These are phyloP conservation scores for Idaea biselata DNA, from an alignment of 2,888 invertebrate genomes.

Conservation along the genomic window DNA sequence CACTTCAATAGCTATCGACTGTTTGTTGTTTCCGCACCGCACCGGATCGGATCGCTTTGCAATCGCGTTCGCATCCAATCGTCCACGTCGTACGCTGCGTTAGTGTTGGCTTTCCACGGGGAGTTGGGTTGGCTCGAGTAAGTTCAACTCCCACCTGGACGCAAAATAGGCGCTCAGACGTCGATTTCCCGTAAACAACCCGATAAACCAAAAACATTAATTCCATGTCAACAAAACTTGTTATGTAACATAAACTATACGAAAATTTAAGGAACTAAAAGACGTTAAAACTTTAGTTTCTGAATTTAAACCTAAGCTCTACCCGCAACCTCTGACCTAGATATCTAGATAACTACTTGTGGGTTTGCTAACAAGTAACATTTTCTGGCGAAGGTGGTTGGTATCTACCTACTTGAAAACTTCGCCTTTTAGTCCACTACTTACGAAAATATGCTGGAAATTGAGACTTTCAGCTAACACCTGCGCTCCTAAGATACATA, in stretches of 20 bases:
- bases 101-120: no score
- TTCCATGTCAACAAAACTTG: not conserved
- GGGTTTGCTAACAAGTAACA: not conserved
- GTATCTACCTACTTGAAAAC: not conserved
- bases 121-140: no score
- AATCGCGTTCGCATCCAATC: no score
- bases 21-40: no score
- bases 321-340: conserved; percentile 1
- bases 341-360: conserved; percentile 1
- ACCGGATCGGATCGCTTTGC: no score
- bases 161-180: no score
- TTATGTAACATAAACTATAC: not conserved
- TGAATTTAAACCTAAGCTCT: not conserved
- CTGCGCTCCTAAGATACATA: not conserved
- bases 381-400: not conserved
- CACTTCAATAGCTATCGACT: no score
- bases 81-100: no score
- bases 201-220: no score
- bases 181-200: no score
- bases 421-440: not conserved
- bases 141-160: no score
- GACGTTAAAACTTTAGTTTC: not conserved
- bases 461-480: not conserved
- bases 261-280: not conserved
- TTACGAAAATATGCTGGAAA: not conserved